Base-by-base conservation (phyloP, 2,113 vertebrate species). In the Andinoacara biseriatus region DNA sequence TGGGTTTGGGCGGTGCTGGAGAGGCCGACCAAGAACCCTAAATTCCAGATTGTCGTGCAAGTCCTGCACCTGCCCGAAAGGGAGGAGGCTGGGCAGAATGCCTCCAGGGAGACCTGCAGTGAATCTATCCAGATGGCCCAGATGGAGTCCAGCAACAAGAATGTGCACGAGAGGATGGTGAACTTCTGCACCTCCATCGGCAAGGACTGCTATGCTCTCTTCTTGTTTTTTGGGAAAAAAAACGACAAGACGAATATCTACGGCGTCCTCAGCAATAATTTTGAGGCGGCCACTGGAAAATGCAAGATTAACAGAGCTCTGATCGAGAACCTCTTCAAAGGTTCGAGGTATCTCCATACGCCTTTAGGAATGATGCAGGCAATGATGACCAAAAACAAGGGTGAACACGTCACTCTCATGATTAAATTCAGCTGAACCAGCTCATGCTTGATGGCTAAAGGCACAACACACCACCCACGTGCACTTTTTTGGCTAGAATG, bases 1-100 rank as follows among this genome's bases (percentile, higher is more conserved):
- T 96, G 95, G 96, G 94, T 96, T 14, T 96, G 95, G 95, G 94
- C 95, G 2, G 10, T 95, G 26, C 60, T 95, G 43, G 92, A 95
- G 33, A 89, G 83, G 18, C 86, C 87, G 9, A 93, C 85, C 85
- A 94, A 94, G 87, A 94, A 94, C 85, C 95, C 93, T 7, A 87
- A 85, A 54, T 83, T 95, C 61, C 95, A 96, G 91, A 95, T 96
- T 8, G 94, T 89, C 0, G 94, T 95, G 43, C 94, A 93, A 74
- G 93, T 95, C 22, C 65, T 95, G 3, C 91, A 95, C 82, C 84
- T 92, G 20, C 69, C 87, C 0, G 89, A 89, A 5, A 77, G 43
- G 65, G 86, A 87, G 33, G 84, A 74, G 0, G 20, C 6, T 0
- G 78, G 83, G 29, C 81, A 82, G 52, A 56, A 54, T 0, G 2